Evolutionary conservation across 2,888 invertebrate genomes (phyloP), one percentile per base, ranked within the genome.

Genomic region (Cremastobaeus sp.): DNA sequence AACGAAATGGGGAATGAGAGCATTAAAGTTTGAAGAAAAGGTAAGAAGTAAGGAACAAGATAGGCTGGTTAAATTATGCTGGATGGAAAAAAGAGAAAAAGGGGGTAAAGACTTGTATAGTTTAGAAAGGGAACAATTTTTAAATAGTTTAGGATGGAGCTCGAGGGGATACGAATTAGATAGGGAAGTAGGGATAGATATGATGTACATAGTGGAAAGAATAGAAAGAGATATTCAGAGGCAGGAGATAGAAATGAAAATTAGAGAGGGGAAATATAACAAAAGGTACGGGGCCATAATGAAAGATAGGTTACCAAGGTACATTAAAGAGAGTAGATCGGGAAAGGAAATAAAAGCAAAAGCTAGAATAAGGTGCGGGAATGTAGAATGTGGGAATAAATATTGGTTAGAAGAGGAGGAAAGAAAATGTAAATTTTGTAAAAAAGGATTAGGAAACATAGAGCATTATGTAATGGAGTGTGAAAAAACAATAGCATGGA

Each of bases 21-120:
- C 39, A 3, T 3, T 62, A 1, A 32, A 30, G 12, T 62, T 18
- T 35, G 32, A 62, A 1, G 39, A 39, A 39, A 39, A 39, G 18
- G n/a, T 39, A 18, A 18, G n/a, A 1, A 18, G 18, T 18, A 1
- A 11, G 18, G 18, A 18, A 3, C n/a, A 39, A 1, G 1, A 18
- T 9, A 17, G 39, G 3, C 11, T 39, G 18, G 9, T 9, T 4
- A 17, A 39, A 9, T 9, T 39, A n/a, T 39, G 39, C 9, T 39
- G 47, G 47, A 6, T 14, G 9, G 28, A 45, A 3, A 47, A 47
- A 17, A n/a, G 17, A 30, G 21, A 14, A 5, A n/a, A 30, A 15
- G 30, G 21, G 5, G 14, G 30, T 2, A 1, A 3, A 30, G 47
- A 47, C 2, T 3, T 3, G 12, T 47, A 47, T n/a, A 30, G 15